Evolutionary conservation across 2,113 vertebrate genomes (phyloP).

Genomic region (Tetrax tetrax): DNA sequence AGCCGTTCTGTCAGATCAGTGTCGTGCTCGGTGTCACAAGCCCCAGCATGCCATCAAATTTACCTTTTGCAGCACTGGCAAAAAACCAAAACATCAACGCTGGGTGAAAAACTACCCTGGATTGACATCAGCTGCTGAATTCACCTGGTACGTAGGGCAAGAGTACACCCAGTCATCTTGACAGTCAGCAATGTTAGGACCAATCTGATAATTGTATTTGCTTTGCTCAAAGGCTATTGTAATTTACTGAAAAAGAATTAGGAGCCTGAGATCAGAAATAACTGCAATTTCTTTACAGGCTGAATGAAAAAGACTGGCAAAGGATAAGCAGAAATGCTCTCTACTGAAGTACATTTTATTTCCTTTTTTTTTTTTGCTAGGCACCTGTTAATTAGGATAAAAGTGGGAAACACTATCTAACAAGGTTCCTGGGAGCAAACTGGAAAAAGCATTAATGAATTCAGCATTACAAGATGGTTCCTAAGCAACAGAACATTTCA

Average conservation of each 20-base stretch:
- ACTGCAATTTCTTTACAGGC: not conserved
- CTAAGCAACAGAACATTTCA: slow-evolving; percentile 73
- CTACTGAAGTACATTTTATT: not conserved
- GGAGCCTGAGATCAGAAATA: not conserved
- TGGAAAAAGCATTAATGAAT: slow-evolving; percentile 75
- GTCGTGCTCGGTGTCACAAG: not conserved
- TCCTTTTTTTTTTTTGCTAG: not conserved
- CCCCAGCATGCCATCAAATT: not conserved
- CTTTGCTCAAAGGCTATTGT: not conserved
- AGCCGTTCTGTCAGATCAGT: not conserved
- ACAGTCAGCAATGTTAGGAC: not conserved
- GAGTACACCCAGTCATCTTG: not conserved
- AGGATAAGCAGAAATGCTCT: slow-evolving; percentile 6
- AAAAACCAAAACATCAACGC: not conserved
- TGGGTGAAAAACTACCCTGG: not conserved
- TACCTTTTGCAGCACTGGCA: not conserved
- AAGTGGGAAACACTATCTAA: slow-evolving; percentile 69
- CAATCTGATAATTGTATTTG: not conserved
- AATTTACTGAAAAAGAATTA: not conserved
- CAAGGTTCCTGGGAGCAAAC: slow-evolving; percentile 62
- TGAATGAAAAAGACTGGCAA: not conserved
- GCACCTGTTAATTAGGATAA: slow-evolving; percentile 75
- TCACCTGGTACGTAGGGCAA: not conserved
- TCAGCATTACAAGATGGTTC: slow-evolving; percentile 65
- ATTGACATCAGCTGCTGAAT: not conserved